Conservation (phyloP, 2,888 invertebrate species). For the Pammene fasciana region DNA sequence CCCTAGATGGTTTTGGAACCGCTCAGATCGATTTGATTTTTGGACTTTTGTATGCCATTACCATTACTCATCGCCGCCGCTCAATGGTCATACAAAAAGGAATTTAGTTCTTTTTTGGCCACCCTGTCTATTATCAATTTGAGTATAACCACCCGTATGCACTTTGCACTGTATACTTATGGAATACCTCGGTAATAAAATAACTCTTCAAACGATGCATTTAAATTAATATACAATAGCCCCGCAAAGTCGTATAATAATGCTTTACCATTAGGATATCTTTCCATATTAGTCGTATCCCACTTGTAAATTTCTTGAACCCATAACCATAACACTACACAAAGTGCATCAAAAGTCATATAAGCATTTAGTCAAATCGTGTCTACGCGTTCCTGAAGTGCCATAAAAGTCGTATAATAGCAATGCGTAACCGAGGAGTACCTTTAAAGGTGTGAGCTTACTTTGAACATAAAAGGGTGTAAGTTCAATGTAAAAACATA, state of each 20-base stretch:
- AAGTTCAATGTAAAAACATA: not conserved
- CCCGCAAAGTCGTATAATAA: conserved; percentile 13
- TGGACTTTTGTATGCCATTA: too few species aligned
- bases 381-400: conserved; percentile 7
- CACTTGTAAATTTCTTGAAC: not conserved
- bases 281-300: not conserved
- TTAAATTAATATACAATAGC: not conserved
- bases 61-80: too few species aligned
- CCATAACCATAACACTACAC: not conserved
- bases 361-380: conserved; percentile 8
- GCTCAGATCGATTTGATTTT: too few species aligned
- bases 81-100: too few species aligned
- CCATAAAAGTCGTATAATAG: conserved; percentile 25
- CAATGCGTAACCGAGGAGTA: conserved; percentile 21
- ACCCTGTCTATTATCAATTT: too few species aligned
- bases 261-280: not conserved
- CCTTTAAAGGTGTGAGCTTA: conserved; percentile 27
- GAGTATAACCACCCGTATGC: too few species aligned
- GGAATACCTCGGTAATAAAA: too few species aligned
- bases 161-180: too few species aligned
- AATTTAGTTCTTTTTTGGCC: too few species aligned
- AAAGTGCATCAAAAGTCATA: conserved; percentile 2
- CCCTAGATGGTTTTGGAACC: too few species aligned
- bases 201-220: too few species aligned
- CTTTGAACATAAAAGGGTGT: not conserved